Conservation (phyloP, 2,888 invertebrate species). For the Chrysina gloriosa region DNA sequence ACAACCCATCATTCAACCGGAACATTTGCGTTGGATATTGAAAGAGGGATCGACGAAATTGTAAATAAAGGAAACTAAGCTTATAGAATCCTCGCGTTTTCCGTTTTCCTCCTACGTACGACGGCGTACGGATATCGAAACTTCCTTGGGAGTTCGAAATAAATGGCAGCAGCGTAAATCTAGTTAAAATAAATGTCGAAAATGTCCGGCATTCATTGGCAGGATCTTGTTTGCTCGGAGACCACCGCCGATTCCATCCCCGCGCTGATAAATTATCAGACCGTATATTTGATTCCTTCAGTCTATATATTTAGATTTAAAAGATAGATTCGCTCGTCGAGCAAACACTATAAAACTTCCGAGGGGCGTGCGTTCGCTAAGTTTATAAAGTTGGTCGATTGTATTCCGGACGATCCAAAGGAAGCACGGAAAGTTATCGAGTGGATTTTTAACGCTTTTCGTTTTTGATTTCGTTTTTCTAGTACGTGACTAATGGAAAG, state of each 20-base stretch:
- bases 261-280: slow-evolving; percentile 36
- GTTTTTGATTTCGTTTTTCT: background rate
- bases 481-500: background rate
- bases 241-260: slow-evolving; percentile 9
- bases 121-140: slow-evolving; percentile 4
- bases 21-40: background rate
- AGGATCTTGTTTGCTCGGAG: slow-evolving; percentile 31
- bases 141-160: slow-evolving; percentile 22
- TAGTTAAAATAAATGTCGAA: slow-evolving; percentile 35
- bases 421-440: slow-evolving; percentile 1
- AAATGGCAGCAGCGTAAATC: slow-evolving; percentile 24
- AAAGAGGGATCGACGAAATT: slow-evolving; percentile 14
- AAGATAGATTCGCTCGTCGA: slow-evolving; percentile 30
- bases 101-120: background rate
- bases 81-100: background rate
- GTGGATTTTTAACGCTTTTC: slow-evolving; percentile 1
- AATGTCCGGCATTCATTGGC: slow-evolving; percentile 38
- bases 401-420: background rate
- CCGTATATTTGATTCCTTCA: slow-evolving; percentile 32
- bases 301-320: slow-evolving; percentile 41
- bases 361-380: slow-evolving; percentile 9
- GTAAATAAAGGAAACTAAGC: slow-evolving; percentile 17
- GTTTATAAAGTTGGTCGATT: slow-evolving; percentile 24
- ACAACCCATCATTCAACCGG: slow-evolving; percentile 10
- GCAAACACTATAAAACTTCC: slow-evolving; percentile 37